Evolutionary conservation across 2,797 vertebrate genomes (phyloP).

Genomic region (Phalloptychus januarius): DNA sequence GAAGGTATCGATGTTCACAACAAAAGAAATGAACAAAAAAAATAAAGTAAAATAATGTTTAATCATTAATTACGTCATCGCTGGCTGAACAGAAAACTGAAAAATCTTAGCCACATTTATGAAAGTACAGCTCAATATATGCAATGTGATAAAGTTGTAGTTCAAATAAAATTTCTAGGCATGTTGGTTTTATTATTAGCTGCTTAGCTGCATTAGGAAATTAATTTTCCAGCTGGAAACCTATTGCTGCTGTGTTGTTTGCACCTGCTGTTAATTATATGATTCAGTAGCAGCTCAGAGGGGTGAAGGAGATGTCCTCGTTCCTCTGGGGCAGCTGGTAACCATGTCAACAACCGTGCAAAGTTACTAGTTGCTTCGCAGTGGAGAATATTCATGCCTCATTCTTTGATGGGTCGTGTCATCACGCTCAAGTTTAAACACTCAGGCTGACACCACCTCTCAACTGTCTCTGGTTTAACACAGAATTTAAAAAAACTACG

Average conservation of each 20-base stretch:
- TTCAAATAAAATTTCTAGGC: not conserved
- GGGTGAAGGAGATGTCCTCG: conserved; percentile 48
- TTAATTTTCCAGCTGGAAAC: conserved; percentile 22
- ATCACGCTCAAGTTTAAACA: conserved; percentile 55
- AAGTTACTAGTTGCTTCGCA: conserved; percentile 45
- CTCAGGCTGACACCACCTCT: conserved; percentile 3
- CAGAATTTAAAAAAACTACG: not conserved
- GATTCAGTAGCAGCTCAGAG: conserved; percentile 41
- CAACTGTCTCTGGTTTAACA: not conserved
- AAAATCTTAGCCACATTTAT: not conserved
- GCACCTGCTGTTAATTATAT: conserved; percentile 73
- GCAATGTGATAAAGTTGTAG: not conserved
- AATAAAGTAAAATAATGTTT: not conserved
- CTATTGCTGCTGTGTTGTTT: conserved; percentile 48
- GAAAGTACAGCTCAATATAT: not conserved
- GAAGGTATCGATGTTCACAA: conserved; percentile 53
- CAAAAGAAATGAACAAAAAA: conserved; percentile 47
- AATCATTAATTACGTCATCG: not conserved
- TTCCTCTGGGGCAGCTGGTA: conserved; percentile 45
- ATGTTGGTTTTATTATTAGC: no score
- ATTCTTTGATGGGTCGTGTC: conserved; percentile 55
- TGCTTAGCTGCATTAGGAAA: not conserved
- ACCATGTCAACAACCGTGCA: conserved; percentile 63
- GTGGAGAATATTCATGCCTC: conserved; percentile 48
- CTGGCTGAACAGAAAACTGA: not conserved